phyloP scores from a whole-genome alignment of 2,888 invertebrate species.

The Machimus atricapillus region DNA sequence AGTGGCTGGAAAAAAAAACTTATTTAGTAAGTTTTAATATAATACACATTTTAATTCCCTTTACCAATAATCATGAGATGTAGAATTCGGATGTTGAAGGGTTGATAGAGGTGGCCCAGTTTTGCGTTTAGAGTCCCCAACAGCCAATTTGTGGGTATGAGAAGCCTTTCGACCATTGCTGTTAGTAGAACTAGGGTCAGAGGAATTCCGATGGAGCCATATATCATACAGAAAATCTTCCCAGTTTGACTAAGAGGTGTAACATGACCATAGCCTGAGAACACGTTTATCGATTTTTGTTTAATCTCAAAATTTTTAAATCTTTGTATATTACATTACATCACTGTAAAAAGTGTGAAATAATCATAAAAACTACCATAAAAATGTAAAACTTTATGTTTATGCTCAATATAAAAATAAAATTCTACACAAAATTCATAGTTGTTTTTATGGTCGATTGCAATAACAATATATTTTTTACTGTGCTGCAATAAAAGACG shows the following conservation, averaged over 20 bases:
- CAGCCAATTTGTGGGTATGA: conserved; percentile 76
- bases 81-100: conserved; percentile 77
- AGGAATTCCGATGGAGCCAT: conserved; percentile 85
- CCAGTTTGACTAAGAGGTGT: conserved; percentile 85
- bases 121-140: conserved; percentile 73
- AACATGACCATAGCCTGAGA: conserved; percentile 85
- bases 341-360: too few species aligned
- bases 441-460: background rate
- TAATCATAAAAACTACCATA: background rate
- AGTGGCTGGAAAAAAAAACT: conserved; percentile 63
- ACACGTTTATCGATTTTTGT: background rate
- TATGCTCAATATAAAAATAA: background rate
- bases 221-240: conserved; percentile 87
- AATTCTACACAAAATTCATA: background rate
- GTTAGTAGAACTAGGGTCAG: conserved; percentile 83
- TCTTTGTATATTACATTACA: background rate
- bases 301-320: background rate
- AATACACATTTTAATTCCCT: background rate
- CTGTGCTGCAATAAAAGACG: too few species aligned
- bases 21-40: background rate
- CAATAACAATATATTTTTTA: too few species aligned
- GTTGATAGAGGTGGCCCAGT: conserved; percentile 75
- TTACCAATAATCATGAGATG: conserved; percentile 76
- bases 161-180: conserved; percentile 80
- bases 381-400: background rate